Evolutionary conservation across 2,888 invertebrate species (phyloP), one percentile per base, ranked within the genome.

Genomic region (Priocnemis perturbator): DNA sequence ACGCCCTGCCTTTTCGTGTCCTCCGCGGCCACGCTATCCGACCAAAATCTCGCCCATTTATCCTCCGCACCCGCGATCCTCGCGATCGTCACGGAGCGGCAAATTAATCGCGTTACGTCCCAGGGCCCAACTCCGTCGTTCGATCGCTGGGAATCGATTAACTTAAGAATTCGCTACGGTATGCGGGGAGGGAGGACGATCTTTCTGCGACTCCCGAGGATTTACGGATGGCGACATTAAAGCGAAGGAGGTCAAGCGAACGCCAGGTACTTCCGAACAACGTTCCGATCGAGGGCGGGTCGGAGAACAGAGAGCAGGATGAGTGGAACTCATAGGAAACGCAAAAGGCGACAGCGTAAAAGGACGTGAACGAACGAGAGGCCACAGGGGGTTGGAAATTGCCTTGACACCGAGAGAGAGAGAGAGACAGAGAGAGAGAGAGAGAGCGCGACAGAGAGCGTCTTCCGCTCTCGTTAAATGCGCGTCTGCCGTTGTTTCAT

Each of bases 401-500:
- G 63, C 64, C 59, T 48, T 59, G 71, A 53, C 71, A 68, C 60
- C 17, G 48, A 67, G 67, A 67, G 69, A 62, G 26, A 26, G 26
- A 2, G 26, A n/a, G n/a, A n/a, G 71, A 53, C 71, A 68, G 57
- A 14, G 48, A 67, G 67, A 67, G 69, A 62, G 26, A 26, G 26
- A 2, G 26, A n/a, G n/a, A n/a, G n/a, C n/a, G n/a, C 26, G 26
- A 26, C 26, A 26, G 26, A 26, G 47, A 47, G 47, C 19, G 23
- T 45, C 56, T 48, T 63, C 7, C 37, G 37, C 37, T 37, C 71
- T 69, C 65, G 69, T 72, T 72, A 69, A 69, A 69, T 64, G 71
- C 64, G 60, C 58, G 57, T 37, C 11, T 64, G 60, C 68, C 60
- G 64, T 71, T 71, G 71, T 71, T 69, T 71, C 69, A 71, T 71